These are phyloP conservation scores for Sarcophaga variegata DNA, from an alignment of 2,888 invertebrate species.

Conservation along the genomic window DNA sequence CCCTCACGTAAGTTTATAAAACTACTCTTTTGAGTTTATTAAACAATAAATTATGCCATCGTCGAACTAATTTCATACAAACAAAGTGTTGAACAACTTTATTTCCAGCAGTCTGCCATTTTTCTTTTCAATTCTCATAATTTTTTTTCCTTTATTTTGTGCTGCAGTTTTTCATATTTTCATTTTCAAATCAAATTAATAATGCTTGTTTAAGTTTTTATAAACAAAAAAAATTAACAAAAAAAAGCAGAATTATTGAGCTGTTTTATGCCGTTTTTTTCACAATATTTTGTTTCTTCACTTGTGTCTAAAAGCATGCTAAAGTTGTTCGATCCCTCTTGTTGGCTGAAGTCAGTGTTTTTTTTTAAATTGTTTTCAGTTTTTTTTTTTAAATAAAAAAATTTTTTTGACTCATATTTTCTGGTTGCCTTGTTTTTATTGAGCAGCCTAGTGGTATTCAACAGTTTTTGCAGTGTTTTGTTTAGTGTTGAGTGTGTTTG, in stretches of 20 bases:
- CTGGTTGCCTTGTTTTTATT: neutral
- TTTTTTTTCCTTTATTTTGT: neutral
- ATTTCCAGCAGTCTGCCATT: neutral
- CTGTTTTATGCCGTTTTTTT: neutral
- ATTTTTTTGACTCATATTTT: constrained; percentile 5
- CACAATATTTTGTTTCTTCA: neutral
- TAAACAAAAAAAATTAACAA: neutral
- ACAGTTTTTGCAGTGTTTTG: constrained; percentile 37
- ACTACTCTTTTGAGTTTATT: neutral
- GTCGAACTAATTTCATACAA: constrained; percentile 38
- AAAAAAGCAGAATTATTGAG: neutral
- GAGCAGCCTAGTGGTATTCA: constrained; percentile 45
- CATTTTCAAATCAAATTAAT: constrained; percentile 49
- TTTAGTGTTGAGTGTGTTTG: neutral
- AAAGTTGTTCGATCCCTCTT: constrained; percentile 9
- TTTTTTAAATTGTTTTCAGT: constrained; percentile 10
- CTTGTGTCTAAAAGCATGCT: constrained; percentile 50
- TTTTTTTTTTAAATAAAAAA: neutral
- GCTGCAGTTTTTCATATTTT: constrained; percentile 29
- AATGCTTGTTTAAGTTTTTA: constrained; percentile 48
- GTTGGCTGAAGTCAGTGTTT: constrained; percentile 17
- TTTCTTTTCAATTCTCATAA: neutral
- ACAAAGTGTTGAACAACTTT: constrained; percentile 54
- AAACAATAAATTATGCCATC: constrained; percentile 3
- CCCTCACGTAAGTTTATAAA: too few species aligned